Evolutionary conservation across 2,797 vertebrate species (phyloP).

Genomic region (Gymnopithys bicolor): DNA sequence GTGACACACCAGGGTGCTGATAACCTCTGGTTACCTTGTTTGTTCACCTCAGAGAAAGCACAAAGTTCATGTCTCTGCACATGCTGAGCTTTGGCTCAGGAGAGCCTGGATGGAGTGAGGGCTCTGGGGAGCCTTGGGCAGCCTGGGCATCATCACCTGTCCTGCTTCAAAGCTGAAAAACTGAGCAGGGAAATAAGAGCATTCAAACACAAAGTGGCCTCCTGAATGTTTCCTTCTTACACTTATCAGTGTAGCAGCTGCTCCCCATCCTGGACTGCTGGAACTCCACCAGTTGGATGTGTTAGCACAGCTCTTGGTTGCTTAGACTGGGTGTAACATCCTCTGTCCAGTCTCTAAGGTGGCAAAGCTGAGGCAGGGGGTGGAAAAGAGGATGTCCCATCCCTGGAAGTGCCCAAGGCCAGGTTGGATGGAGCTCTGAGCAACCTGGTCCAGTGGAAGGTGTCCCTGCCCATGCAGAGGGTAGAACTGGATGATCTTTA

Average conservation of each 20-base stretch:
- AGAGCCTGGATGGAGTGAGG: accelerated
- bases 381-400: background rate
- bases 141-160: background rate
- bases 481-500: no score
- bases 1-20: background rate
- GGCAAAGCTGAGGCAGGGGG: background rate
- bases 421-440: background rate
- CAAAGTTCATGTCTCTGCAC: constrained; percentile 13
- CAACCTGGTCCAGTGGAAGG: background rate
- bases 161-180: background rate
- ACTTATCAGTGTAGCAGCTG: background rate
- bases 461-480: background rate
- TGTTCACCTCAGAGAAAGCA: constrained; percentile 21
- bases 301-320: background rate
- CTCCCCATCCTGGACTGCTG: background rate
- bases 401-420: background rate
- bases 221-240: background rate
- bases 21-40: constrained; percentile 37
- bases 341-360: background rate
- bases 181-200: background rate
- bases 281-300: background rate
- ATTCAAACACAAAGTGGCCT: background rate
- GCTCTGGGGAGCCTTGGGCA: background rate
- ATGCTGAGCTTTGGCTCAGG: background rate
- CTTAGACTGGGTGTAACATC: accelerated